Percentiles rank a stretch among this genome's conserved stretches.
phyloP scores from a whole-genome alignment of 2,113 vertebrate genomes.

The Gavia stellata region DNA sequence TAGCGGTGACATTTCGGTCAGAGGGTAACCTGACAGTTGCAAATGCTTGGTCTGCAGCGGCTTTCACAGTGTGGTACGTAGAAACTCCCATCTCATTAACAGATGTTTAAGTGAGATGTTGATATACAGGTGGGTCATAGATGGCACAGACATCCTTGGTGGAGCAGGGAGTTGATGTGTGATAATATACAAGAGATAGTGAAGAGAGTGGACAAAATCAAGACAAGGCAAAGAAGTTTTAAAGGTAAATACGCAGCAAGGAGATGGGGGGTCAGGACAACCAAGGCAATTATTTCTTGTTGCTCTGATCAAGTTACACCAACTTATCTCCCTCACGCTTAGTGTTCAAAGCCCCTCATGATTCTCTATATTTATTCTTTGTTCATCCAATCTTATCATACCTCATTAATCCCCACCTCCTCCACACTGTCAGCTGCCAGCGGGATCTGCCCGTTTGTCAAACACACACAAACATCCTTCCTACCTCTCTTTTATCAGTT shows the following conservation, averaged over 20 bases:
- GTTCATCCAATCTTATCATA: not conserved
- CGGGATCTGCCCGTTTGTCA: not conserved
- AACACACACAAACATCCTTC: not conserved
- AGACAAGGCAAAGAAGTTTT: not conserved
- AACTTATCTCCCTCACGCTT: not conserved
- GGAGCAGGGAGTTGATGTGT: not conserved
- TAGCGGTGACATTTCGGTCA: not conserved
- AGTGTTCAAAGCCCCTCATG: not conserved
- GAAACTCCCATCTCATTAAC: not conserved
- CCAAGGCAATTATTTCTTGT: not conserved
- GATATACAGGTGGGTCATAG: not conserved
- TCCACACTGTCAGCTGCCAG: not conserved
- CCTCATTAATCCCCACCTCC: not conserved
- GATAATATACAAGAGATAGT: not conserved
- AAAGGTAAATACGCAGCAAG: not conserved
- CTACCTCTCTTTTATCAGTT: not conserved
- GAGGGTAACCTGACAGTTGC: not conserved
- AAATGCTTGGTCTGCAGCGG: not conserved
- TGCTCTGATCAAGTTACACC: not conserved
- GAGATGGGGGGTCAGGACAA: not conserved
- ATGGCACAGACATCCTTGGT: not conserved
- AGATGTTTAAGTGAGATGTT: not conserved
- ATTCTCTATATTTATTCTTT: not conserved
- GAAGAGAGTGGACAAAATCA: not conserved
- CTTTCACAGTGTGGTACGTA: accelerated